A percentile compares a stretch with the other conserved stretches of the same genome.
phyloP scores from a whole-genome alignment of 1,140 invertebrate genomes.

The Apis cerana region DNA sequence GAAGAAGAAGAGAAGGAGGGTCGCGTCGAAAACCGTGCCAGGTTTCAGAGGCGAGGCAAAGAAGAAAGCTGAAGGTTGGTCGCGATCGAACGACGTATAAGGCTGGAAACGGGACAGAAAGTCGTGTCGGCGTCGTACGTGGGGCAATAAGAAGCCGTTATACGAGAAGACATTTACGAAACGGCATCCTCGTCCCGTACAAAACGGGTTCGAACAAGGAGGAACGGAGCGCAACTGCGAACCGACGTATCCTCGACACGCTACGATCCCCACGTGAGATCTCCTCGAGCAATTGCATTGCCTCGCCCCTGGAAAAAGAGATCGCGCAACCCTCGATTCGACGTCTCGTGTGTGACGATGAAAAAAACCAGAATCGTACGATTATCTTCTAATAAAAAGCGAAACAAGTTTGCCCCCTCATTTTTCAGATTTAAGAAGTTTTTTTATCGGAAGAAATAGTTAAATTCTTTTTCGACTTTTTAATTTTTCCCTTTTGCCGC shows the following conservation, averaged over 20 bases:
- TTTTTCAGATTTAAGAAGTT: too few species aligned
- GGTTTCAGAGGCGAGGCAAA: conserved; percentile 20
- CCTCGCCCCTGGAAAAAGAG: conserved; percentile 27
- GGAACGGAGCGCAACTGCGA: conserved; percentile 9
- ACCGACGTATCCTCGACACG: conserved; percentile 40
- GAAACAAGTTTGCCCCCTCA: too few species aligned
- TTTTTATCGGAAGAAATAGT: too few species aligned
- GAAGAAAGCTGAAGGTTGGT: neutral
- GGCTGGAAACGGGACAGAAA: conserved; percentile 39
- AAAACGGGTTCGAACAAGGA: conserved; percentile 42
- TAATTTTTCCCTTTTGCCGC: too few species aligned
- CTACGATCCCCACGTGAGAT: conserved; percentile 48
- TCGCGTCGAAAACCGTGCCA: conserved; percentile 32
- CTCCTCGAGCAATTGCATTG: conserved; percentile 57
- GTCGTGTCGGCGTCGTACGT: conserved; percentile 53
- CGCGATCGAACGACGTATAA: conserved; percentile 22
- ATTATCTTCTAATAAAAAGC: too few species aligned
- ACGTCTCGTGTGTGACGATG: neutral
- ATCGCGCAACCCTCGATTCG: conserved; percentile 18
- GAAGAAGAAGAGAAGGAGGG: neutral
- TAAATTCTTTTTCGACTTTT: too few species aligned
- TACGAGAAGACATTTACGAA: conserved; percentile 64
- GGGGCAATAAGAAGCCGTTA: conserved; percentile 62
- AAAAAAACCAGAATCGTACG: too few species aligned
- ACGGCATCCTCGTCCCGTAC: conserved; percentile 39